A percentile compares a stretch with the other conserved stretches of the same genome.
phyloP scores from a whole-genome alignment of 2,888 invertebrate species.

The Cosmia trapezina region DNA sequence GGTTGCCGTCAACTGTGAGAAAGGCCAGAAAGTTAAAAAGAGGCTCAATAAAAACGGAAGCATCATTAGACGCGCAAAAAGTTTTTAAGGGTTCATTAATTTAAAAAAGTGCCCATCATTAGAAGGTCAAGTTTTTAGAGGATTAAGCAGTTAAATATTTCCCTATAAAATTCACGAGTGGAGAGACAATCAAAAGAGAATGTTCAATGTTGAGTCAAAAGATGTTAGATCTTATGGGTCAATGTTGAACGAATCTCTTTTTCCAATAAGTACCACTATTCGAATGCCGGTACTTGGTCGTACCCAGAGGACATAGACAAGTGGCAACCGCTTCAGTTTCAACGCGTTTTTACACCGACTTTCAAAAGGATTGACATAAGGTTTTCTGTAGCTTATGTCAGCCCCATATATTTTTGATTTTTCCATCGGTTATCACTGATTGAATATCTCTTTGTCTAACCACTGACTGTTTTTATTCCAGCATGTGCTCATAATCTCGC shows the following conservation, averaged over 20 bases:
- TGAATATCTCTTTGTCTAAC: background rate
- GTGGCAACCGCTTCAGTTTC: background rate
- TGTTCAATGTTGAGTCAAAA: too few species aligned
- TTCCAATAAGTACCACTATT: background rate
- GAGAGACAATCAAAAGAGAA: background rate
- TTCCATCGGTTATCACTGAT: background rate
- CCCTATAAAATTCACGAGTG: background rate
- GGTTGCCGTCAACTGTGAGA: too few species aligned
- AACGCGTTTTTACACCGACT: background rate
- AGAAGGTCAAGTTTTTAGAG: background rate
- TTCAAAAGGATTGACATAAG: background rate
- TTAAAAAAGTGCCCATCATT: background rate
- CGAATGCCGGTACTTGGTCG: background rate
- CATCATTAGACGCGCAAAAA: background rate
- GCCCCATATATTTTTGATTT: too few species aligned
- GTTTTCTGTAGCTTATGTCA: background rate
- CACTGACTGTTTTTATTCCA: too few species aligned
- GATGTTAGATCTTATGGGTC: background rate
- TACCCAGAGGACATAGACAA: background rate
- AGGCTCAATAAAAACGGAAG: background rate
- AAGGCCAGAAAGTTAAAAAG: too few species aligned
- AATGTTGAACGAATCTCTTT: constrained; percentile 1
- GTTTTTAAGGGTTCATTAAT: background rate
- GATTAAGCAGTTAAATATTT: background rate
- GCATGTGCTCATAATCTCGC: too few species aligned